A percentile compares a stretch with the other conserved stretches of the same genome.
phyloP scores from a whole-genome alignment of 2,888 invertebrate species.

The Nebria salina region DNA sequence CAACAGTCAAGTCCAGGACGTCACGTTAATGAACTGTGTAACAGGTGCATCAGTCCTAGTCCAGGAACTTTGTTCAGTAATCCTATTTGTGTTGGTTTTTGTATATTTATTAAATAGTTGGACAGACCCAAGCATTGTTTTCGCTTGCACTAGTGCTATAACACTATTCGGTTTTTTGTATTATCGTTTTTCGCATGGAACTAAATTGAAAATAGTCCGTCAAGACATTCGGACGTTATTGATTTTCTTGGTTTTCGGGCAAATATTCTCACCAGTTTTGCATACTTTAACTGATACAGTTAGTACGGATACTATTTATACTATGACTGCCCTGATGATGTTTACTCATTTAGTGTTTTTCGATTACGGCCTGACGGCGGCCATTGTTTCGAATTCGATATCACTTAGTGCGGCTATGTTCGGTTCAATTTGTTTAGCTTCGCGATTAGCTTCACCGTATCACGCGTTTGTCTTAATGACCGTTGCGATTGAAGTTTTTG shows the following conservation, averaged over 20 bases:
- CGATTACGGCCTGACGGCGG: constrained; percentile 89
- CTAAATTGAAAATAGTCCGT: constrained; percentile 56
- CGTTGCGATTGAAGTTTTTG: constrained; percentile 88
- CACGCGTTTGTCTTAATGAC: constrained; percentile 93
- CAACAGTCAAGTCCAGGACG: constrained; percentile 82
- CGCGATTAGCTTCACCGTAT: constrained; percentile 83
- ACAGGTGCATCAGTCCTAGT: constrained; percentile 81
- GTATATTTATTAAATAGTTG: constrained; percentile 77
- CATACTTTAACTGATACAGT: constrained; percentile 96
- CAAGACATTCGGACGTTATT: constrained; percentile 81
- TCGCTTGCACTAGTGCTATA: constrained; percentile 67
- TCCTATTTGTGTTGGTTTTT: constrained; percentile 77
- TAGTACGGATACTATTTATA: constrained; percentile 97
- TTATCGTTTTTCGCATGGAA: constrained; percentile 62
- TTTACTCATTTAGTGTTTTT: constrained; percentile 88
- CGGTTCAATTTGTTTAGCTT: constrained; percentile 94
- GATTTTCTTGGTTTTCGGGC: constrained; percentile 87
- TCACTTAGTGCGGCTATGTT: constrained; percentile 96
- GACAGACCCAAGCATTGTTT: constrained; percentile 71
- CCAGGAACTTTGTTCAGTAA: constrained; percentile 81
- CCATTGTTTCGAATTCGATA: constrained; percentile 89
- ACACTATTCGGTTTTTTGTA: constrained; percentile 72
- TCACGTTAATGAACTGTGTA: constrained; percentile 75
- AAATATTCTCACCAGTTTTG: constrained; percentile 88
- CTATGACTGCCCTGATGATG: constrained; percentile 89